Conservation (phyloP, 2,888 invertebrate genomes). For the Drosophila melanosoma region DNA sequence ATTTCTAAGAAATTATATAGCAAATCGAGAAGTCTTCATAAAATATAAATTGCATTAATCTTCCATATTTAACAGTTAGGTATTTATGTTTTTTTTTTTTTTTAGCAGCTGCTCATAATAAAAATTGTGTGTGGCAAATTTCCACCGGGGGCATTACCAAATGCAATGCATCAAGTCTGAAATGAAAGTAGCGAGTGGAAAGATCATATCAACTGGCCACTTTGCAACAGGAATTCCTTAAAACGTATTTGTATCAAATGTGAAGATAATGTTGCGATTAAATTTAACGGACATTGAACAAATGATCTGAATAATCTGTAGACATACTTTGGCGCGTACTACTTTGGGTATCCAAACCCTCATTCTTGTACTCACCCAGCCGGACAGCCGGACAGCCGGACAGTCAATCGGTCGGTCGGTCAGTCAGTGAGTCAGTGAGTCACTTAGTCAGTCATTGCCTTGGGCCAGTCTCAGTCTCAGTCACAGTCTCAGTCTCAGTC, state of each 20-base stretch:
- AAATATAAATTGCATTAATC: neutral
- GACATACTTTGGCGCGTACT: conserved; percentile 14
- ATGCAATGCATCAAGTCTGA: conserved; percentile 26
- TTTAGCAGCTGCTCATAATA: conserved; percentile 11
- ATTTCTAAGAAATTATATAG: neutral
- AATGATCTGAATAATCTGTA: conserved; percentile 43
- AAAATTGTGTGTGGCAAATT: conserved; percentile 4
- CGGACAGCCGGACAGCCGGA: conserved; percentile 1
- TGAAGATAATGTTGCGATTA: conserved; percentile 51
- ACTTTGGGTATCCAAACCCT: conserved; percentile 9
- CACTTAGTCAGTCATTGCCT: conserved; percentile 39
- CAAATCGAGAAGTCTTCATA: neutral
- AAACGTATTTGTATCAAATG: conserved; percentile 39
- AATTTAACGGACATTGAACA: conserved; percentile 56
- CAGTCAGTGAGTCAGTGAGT: neutral
- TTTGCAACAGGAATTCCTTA: conserved; percentile 26
- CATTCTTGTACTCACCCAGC: conserved; percentile 5
- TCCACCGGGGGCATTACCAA: neutral
- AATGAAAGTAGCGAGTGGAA: conserved; percentile 18
- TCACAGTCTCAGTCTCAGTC: neutral
- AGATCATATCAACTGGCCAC: conserved; percentile 28
- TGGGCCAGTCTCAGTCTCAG: conserved; percentile 39
- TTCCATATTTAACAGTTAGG: neutral
- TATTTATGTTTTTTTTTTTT: neutral
- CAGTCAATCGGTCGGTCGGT: conserved; percentile 15